Evolutionary conservation across 64 coral and sea anemone genomes (phyloP).

Genomic region (Astreopora myriophthalma): DNA sequence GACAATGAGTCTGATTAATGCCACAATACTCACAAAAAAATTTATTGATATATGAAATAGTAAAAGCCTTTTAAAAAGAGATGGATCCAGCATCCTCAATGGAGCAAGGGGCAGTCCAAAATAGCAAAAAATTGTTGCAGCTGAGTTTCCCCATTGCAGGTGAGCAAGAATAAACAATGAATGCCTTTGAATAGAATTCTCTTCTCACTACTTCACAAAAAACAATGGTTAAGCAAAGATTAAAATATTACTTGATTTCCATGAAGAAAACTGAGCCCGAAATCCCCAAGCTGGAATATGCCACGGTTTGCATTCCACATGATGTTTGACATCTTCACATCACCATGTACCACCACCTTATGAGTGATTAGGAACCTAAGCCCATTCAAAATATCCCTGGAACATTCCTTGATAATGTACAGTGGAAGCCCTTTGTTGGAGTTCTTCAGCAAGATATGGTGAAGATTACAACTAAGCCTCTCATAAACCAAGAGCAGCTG

Average conservation of each 20-base stretch:
- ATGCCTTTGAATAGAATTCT: too few species aligned
- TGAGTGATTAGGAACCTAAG: slow-evolving; percentile 38
- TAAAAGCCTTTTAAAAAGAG: too few species aligned
- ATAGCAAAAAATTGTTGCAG: too few species aligned
- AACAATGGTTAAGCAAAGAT: too few species aligned
- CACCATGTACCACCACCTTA: slow-evolving; percentile 77
- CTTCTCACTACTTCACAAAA: too few species aligned
- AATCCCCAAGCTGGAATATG: slow-evolving; percentile 82
- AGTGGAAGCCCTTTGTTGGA: slow-evolving; percentile 70
- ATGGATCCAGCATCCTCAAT: too few species aligned
- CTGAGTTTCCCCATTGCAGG: too few species aligned
- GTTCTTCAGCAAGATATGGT: slow-evolving; percentile 54
- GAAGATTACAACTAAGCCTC: slow-evolving; percentile 52
- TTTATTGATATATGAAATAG: too few species aligned
- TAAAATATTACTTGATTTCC: slow-evolving; percentile 55
- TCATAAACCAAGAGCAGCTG: slow-evolving; percentile 22
- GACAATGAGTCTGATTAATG: too few species aligned
- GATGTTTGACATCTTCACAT: slow-evolving; percentile 88
- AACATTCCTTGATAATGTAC: slow-evolving; percentile 74
- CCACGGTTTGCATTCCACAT: slow-evolving; percentile 83
- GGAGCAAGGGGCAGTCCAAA: too few species aligned
- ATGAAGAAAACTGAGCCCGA: slow-evolving; percentile 82
- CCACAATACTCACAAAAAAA: too few species aligned
- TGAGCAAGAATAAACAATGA: too few species aligned
- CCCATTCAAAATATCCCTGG: slow-evolving; percentile 64